Evolutionary conservation across 2,797 vertebrate genomes (phyloP).

Genomic region (Galago senegalensis): DNA sequence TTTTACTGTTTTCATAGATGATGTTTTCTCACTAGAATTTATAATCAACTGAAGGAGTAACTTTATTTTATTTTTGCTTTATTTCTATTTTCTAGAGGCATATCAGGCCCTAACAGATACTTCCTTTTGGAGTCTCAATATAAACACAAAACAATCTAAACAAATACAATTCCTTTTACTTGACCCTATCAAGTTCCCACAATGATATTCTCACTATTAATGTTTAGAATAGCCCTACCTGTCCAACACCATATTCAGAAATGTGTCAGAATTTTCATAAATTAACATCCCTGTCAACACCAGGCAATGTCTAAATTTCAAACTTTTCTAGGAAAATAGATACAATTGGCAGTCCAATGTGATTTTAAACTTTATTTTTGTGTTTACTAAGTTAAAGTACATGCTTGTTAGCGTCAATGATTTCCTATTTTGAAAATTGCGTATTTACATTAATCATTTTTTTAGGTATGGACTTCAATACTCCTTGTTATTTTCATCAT

Average conservation of each 20-base stretch:
- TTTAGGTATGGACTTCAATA: not conserved
- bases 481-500: conserved; percentile 13
- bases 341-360: not conserved
- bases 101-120: not conserved
- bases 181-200: not conserved
- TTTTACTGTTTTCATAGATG: not conserved
- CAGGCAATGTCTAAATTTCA: not conserved
- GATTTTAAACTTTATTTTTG: conserved; percentile 21
- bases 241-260: not conserved
- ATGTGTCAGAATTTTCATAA: not conserved
- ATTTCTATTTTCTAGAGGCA: not conserved
- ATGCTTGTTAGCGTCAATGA: not conserved
- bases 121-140: not conserved
- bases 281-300: not conserved
- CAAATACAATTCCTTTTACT: not conserved
- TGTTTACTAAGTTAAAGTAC: not conserved
- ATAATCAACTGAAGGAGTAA: not conserved
- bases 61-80: not conserved
- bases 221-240: not conserved
- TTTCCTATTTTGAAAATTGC: not conserved
- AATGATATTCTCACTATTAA: not conserved
- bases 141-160: not conserved
- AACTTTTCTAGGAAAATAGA: not conserved
- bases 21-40: not conserved
- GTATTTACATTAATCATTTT: not conserved